Evolutionary conservation across 1,140 invertebrate species (phyloP), one percentile per base, ranked within the genome.

Genomic region (Papilio glaucus): DNA sequence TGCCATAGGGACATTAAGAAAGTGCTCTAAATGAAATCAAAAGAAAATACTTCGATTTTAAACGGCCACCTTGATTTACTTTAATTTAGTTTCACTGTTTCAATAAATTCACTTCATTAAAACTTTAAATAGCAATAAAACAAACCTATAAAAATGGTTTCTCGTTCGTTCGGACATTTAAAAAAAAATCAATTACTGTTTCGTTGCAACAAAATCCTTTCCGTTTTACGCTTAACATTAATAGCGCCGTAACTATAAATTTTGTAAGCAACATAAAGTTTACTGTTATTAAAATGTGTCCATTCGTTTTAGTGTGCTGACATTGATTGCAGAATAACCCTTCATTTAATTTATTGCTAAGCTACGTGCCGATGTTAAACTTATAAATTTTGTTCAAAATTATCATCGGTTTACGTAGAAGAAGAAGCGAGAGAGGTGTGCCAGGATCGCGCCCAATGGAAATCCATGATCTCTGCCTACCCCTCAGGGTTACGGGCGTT

Each of bases 241-340:
- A 83, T 81, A 73, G 68, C 65, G 71, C 62, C 29, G 67, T 79
- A 77, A 76, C 77, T 65, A 78, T 83, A 81, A 83, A 79, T 78
- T 75, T 45, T 73, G 33, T 65, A 76, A 79, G 67, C 73, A 63
- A 71, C 76, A 80, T 85, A 83, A 85, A 85, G 15, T 81, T 81
- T 79, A 83, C 29, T 79, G 63, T 81, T 83, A 83, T 81, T 80
- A 83, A 85, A 85, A 80, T 78, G 79, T 76, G 77, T 80, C 73
- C 72, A 70, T 72, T 69, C 71, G 71, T 82, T 78, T 83, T 71
- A 79, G 75, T 74, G 62, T 63, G 15, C 13, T 74, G 83, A 83
- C 79, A 79, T 84, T 84, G 79, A 85, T 85, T 77, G 69, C 70
- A 29, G 49, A 37, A 57, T 69, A 45, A 38, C 72, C 77, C 73